Conservation (phyloP, 2,888 invertebrate genomes). For the Drosophila greeni region DNA sequence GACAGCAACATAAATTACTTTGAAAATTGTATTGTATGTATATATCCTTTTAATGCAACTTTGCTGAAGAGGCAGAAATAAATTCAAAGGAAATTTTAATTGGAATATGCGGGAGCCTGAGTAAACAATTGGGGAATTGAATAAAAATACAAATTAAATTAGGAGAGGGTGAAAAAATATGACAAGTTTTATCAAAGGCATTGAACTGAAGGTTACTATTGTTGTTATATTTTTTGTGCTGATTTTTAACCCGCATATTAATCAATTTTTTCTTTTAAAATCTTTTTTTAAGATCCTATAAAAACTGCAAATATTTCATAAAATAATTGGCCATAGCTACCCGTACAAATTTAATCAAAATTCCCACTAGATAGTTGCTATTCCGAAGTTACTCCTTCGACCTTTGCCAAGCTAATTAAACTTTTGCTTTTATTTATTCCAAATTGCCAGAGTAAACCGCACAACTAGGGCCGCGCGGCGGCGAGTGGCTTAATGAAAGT, state of each 20-base stretch:
- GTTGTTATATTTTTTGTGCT: not conserved
- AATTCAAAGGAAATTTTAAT: conserved; percentile 3
- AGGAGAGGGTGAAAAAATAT: too few species aligned
- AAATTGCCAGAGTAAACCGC: conserved; percentile 17
- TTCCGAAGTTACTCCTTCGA: not conserved
- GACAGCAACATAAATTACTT: conserved; percentile 26
- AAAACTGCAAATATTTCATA: not conserved
- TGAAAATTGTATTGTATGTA: conserved; percentile 5
- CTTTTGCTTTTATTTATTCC: conserved; percentile 13
- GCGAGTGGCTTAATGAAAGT: conserved; percentile 30
- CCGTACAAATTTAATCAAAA: not conserved
- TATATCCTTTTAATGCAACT: conserved; percentile 4
- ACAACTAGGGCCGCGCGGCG: conserved; percentile 6
- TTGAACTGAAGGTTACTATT: not conserved
- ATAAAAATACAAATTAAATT: not conserved
- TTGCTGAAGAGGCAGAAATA: not conserved
- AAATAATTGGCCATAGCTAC: not conserved
- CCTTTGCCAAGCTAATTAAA: conserved; percentile 17
- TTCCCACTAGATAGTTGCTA: not conserved
- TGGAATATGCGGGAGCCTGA: conserved; percentile 3
- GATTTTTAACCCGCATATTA: too few species aligned
- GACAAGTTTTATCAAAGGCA: too few species aligned
- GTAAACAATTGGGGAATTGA: not conserved
- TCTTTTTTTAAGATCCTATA: too few species aligned
- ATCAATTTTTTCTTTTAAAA: too few species aligned